Conservation (phyloP, 2,113 vertebrate species). For the Oncorhynchus kisutch region DNA sequence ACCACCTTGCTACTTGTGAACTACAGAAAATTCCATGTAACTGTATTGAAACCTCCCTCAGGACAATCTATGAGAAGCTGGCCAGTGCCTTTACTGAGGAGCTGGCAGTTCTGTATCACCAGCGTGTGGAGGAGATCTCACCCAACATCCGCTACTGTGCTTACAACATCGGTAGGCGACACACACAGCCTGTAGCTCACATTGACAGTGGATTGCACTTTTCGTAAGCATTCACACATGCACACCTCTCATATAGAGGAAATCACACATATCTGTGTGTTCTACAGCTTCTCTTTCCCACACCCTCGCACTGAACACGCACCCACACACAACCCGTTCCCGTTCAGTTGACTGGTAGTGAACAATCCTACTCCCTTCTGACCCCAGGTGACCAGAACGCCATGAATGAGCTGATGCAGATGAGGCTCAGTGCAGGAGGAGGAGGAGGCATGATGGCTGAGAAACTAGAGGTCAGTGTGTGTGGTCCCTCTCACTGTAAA, state of each 20-base stretch:
- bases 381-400: constrained; percentile 92
- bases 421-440: constrained; percentile 92
- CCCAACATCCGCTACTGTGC: constrained; percentile 99
- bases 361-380: background rate
- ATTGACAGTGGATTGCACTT: background rate
- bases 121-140: constrained; percentile 95
- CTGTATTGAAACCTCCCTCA: constrained; percentile 35
- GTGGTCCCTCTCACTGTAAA: background rate
- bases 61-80: constrained; percentile 97
- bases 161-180: constrained; percentile 94
- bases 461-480: constrained; percentile 86
- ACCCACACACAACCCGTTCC: background rate
- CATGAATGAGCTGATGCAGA: constrained; percentile 97
- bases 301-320: background rate
- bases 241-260: background rate
- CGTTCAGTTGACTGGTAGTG: too few species aligned
- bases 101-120: constrained; percentile 87
- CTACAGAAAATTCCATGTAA: background rate
- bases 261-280: background rate
- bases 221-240: background rate
- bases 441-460: constrained; percentile 92
- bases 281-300: background rate
- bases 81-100: constrained; percentile 97
- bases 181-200: background rate
- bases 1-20: background rate